Evolutionary conservation across 2,113 vertebrate species (phyloP).

Genomic region (Nothocercus nigrocapillus): DNA sequence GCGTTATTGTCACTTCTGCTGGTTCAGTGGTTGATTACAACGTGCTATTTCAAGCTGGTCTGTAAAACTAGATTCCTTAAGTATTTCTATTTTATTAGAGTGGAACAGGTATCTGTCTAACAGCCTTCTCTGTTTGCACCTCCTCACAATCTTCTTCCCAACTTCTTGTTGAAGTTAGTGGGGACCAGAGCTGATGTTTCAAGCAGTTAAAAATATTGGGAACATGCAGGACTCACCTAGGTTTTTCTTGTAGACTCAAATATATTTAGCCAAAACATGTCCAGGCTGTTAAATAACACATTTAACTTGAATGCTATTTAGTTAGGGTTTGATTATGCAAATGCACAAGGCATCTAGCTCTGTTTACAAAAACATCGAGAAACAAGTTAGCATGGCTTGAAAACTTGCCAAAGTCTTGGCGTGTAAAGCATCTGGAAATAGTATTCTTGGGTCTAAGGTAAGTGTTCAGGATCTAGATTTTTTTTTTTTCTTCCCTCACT

Average conservation of each 20-base stretch:
- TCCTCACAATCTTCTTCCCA: not conserved
- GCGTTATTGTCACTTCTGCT: not conserved
- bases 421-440: not conserved
- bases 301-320: not conserved
- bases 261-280: not conserved
- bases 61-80: not conserved
- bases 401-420: not conserved
- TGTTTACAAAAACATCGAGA: not conserved
- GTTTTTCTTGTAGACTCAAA: not conserved
- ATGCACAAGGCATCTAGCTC: not conserved
- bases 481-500: not conserved
- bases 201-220: not conserved
- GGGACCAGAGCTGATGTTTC: not conserved
- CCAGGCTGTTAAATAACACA: not conserved
- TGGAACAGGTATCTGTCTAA: accelerated
- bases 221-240: not conserved
- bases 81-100: not conserved
- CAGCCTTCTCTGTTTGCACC: accelerated
- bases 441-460: not conserved
- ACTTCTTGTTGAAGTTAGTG: accelerated
- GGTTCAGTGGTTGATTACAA: not conserved
- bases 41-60: not conserved
- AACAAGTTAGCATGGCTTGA: not conserved
- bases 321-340: not conserved
- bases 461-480: not conserved